phyloP scores from a whole-genome alignment of 2,888 invertebrate species.

The Smittia sp. region DNA sequence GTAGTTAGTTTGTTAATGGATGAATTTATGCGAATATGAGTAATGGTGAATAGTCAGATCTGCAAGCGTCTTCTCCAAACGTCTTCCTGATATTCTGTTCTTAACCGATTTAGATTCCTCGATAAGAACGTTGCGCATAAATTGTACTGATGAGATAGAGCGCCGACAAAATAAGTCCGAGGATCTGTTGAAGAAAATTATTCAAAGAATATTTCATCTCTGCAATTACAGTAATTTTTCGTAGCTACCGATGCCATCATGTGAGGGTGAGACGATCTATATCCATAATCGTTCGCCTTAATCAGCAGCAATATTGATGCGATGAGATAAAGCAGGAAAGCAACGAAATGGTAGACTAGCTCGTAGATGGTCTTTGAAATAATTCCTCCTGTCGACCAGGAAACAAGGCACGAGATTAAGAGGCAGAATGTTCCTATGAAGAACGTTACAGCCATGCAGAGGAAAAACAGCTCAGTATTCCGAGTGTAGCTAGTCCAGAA shows the following conservation, averaged over 20 bases:
- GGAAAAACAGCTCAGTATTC: slow-evolving; percentile 65
- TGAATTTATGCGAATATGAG: no score
- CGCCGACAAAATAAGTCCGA: slow-evolving; percentile 69
- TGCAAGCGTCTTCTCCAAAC: no score
- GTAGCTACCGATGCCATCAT: slow-evolving; percentile 71
- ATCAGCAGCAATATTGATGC: slow-evolving; percentile 69
- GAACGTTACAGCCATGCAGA: slow-evolving; percentile 72
- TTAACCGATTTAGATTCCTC: slow-evolving; percentile 72
- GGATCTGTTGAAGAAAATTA: slow-evolving; percentile 60
- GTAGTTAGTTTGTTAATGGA: no score
- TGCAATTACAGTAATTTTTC: slow-evolving; percentile 40
- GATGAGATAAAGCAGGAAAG: slow-evolving; percentile 68
- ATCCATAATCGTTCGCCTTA: slow-evolving; percentile 59
- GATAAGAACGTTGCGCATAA: slow-evolving; percentile 73
- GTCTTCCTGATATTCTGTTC: no score
- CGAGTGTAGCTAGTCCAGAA: slow-evolving; percentile 49
- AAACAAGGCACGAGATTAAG: slow-evolving; percentile 70
- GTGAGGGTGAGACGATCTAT: slow-evolving; percentile 58
- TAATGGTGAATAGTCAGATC: no score
- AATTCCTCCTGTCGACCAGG: slow-evolving; percentile 77
- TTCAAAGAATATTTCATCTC: slow-evolving; percentile 22
- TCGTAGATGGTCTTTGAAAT: slow-evolving; percentile 79
- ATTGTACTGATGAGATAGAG: slow-evolving; percentile 75
- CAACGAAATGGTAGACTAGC: slow-evolving; percentile 75
- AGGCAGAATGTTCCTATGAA: slow-evolving; percentile 76